A percentile compares a stretch with the other conserved stretches of the same genome.
Conservation (phyloP, 2,797 vertebrate genomes). For the Melanotaenia boesemani region DNA sequence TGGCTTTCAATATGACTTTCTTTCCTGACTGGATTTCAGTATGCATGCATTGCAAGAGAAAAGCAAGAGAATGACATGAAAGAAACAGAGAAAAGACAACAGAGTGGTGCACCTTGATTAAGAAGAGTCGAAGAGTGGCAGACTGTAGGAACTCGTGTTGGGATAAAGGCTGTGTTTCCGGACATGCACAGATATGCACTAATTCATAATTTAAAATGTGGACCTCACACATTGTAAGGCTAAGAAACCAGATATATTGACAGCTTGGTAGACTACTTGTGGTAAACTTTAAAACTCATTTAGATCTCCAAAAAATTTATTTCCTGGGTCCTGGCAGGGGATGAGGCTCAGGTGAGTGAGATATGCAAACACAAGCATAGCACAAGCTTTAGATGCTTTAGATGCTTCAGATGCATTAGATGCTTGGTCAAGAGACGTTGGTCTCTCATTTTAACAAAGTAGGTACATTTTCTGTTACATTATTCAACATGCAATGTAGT, state of each 20-base stretch:
- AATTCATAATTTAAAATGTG: conserved; percentile 14
- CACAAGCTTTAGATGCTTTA: no score
- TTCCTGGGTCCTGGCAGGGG: conserved; percentile 8
- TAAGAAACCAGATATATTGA: conserved; percentile 60
- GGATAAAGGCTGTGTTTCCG: conserved; percentile 38
- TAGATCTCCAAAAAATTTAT: not conserved
- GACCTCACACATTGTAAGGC: conserved; percentile 10
- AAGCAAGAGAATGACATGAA: conserved; percentile 58
- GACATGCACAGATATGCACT: conserved; percentile 17
- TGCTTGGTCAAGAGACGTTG: not conserved
- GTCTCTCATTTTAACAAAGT: not conserved
- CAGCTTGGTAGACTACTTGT: not conserved
- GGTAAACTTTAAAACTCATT: conserved; percentile 4
- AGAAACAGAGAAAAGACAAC: conserved; percentile 51
- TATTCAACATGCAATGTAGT: not conserved
- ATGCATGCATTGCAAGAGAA: conserved; percentile 81
- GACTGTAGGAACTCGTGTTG: conserved; percentile 59
- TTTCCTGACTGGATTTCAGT: conserved; percentile 69
- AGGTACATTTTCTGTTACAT: not conserved
- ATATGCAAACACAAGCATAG: conserved; percentile 11
- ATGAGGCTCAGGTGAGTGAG: conserved; percentile 9
- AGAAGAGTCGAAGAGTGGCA: conserved; percentile 66
- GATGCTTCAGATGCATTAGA: no score
- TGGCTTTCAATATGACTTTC: conserved; percentile 68
- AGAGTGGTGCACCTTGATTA: conserved; percentile 77